A percentile compares a stretch with the other conserved stretches of the same genome.
These are phyloP conservation scores for Fragum fragum DNA, from an alignment of 2,888 invertebrate genomes.

Conservation along the genomic window DNA sequence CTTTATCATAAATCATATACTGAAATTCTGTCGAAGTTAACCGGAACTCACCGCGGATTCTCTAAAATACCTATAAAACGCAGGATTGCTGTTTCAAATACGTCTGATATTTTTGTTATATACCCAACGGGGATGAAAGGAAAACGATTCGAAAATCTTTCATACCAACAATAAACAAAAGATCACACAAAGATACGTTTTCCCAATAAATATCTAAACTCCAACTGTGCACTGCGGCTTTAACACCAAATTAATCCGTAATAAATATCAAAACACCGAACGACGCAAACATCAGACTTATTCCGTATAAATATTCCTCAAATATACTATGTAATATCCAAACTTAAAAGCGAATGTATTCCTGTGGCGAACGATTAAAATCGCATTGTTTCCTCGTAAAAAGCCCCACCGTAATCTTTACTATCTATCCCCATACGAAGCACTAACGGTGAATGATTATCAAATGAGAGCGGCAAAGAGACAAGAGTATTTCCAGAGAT, in stretches of 20 bases:
- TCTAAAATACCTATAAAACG: not conserved
- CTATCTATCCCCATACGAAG: conserved; percentile 15
- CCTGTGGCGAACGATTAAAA: conserved; percentile 5
- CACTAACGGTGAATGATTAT: conserved; percentile 9
- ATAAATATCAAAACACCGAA: not conserved
- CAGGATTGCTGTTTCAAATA: not conserved
- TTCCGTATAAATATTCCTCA: not conserved
- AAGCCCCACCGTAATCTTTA: not conserved
- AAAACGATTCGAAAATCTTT: not conserved
- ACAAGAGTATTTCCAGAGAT: conserved; percentile 12
- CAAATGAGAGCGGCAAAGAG: conserved; percentile 1
- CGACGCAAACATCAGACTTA: not conserved
- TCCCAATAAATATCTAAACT: not conserved
- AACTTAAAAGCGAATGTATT: conserved; percentile 6
- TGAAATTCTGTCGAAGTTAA: too few species aligned
- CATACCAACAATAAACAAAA: not conserved
- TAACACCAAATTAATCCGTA: conserved; percentile 3
- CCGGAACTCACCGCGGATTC: too few species aligned
- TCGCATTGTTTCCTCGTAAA: conserved; percentile 14
- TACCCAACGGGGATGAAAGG: not conserved
- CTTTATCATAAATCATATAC: too few species aligned
- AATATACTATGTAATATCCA: not conserved
- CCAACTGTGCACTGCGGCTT: not conserved
- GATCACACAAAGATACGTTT: not conserved
- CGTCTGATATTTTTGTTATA: not conserved